phyloP scores from a whole-genome alignment of 2,113 vertebrate species.

The Heptranchias perlo region DNA sequence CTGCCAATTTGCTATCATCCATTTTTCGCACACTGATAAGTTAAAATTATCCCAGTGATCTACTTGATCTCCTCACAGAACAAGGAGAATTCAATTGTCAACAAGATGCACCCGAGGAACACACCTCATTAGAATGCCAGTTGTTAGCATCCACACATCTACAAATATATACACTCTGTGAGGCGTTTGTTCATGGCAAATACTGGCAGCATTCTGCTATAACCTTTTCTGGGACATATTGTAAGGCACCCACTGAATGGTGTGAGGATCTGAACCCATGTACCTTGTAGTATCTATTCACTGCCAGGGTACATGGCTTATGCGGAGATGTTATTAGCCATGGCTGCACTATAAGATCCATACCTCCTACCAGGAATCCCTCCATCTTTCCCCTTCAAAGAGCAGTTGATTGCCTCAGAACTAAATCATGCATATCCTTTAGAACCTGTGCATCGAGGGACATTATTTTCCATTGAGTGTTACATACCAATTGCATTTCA shows the following conservation, averaged over 20 bases:
- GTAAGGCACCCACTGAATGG: neutral
- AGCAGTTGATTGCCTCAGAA: neutral
- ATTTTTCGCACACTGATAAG: no score
- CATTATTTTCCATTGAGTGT: neutral
- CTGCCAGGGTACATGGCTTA: neutral
- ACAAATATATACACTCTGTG: no score
- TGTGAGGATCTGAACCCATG: neutral
- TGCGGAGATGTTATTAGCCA: neutral
- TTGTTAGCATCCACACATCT: no score
- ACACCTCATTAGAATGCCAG: no score
- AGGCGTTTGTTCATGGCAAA: no score
- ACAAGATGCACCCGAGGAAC: no score
- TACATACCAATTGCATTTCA: neutral
- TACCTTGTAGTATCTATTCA: neutral
- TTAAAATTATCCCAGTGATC: no score
- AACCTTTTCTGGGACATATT: neutral
- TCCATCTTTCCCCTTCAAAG: neutral
- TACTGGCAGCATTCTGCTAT: neutral
- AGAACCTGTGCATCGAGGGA: neutral
- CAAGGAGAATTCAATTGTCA: no score
- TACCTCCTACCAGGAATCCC: neutral
- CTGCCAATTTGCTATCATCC: no score
- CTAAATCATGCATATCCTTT: neutral
- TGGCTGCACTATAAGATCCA: neutral
- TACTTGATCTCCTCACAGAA: no score